phyloP scores from a whole-genome alignment of 2,113 vertebrate species.

The Azemiops feae region DNA sequence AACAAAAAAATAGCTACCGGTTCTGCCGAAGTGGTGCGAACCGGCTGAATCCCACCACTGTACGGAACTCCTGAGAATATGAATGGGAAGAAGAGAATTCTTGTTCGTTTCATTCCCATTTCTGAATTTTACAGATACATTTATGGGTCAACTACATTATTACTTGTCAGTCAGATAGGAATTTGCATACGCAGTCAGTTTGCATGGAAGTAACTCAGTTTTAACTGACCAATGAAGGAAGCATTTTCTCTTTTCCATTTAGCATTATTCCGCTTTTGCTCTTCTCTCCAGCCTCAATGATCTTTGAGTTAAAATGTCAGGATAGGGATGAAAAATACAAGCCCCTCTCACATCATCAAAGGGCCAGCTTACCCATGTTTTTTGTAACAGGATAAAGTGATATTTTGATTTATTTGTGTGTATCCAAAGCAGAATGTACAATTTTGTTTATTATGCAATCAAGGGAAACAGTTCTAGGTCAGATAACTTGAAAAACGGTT shows the following conservation, averaged over 20 bases:
- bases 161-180: background rate
- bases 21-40: too few relatives aligned
- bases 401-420: background rate
- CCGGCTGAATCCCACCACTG: too few relatives aligned
- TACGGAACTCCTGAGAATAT: background rate
- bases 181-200: background rate
- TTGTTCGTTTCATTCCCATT: background rate
- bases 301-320: background rate
- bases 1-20: too few relatives aligned
- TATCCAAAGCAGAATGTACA: background rate
- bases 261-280: background rate
- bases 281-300: background rate
- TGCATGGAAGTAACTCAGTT: background rate
- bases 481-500: background rate
- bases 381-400: background rate
- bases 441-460: background rate
- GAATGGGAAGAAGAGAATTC: background rate
- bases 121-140: background rate
- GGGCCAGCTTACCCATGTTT: background rate
- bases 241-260: background rate
- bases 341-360: background rate
- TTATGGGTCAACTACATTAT: background rate
- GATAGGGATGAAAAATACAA: background rate
- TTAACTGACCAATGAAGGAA: background rate
- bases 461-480: background rate